Conservation (phyloP, 2,888 invertebrate genomes). For the Panzeria rudis region DNA sequence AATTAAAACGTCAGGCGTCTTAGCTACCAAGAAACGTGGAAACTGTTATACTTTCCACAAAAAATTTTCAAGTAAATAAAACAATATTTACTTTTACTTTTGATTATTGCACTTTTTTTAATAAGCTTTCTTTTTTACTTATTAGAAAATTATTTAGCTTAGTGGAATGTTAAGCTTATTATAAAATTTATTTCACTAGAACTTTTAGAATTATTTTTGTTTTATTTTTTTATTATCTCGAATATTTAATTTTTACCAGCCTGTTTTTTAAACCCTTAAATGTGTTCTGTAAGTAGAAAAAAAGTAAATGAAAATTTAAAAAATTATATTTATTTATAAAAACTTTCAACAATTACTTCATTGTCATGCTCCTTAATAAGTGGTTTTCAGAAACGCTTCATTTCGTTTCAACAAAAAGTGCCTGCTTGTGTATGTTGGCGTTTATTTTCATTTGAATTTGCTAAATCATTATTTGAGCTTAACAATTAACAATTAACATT, state of each 20-base stretch:
- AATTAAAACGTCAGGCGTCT: constrained; percentile 32
- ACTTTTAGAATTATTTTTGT: not conserved
- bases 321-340: not conserved
- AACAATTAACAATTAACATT: not conserved
- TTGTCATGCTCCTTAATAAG: constrained; percentile 16
- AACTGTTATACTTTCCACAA: not conserved
- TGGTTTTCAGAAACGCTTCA: constrained; percentile 12
- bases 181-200: constrained; percentile 35
- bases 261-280: not conserved
- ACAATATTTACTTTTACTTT: not conserved
- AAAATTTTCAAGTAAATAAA: not conserved
- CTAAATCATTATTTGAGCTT: not conserved
- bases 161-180: constrained; percentile 22
- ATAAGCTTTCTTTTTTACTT: not conserved
- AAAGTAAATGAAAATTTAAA: not conserved
- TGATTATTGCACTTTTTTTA: not conserved
- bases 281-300: constrained; percentile 39
- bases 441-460: not conserved
- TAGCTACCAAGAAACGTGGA: not conserved
- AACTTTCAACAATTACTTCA: not conserved
- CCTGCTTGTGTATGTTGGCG: not conserved
- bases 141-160: not conserved
- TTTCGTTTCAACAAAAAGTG: not conserved
- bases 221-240: not conserved
- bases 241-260: not conserved